Conservation (phyloP, 2,888 invertebrate genomes). For the Eucriotettix oculatus region DNA sequence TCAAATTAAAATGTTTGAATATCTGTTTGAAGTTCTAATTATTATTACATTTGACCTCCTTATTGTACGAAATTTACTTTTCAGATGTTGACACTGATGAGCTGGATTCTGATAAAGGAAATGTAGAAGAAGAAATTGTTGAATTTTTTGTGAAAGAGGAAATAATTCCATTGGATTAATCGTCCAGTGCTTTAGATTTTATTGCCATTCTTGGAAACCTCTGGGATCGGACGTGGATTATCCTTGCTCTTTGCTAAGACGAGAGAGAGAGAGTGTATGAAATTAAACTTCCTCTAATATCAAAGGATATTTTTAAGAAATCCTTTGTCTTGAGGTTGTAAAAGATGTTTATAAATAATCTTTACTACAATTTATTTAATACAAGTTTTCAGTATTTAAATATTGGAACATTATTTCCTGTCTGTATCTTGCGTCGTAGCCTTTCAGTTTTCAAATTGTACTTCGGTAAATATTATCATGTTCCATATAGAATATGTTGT, state of each 20-base stretch:
- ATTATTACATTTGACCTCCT: neutral
- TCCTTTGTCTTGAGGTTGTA: too few species aligned
- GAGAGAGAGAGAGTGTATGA: too few species aligned
- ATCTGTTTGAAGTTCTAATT: neutral
- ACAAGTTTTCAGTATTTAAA: too few species aligned
- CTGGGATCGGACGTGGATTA: neutral
- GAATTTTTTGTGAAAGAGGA: conserved; percentile 98
- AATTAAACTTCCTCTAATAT: too few species aligned
- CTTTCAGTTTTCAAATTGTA: conserved; percentile 10
- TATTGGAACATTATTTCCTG: too few species aligned
- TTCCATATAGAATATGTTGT: conserved; percentile 25
- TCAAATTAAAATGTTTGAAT: neutral
- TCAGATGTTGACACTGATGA: conserved; percentile 89
- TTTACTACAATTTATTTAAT: too few species aligned
- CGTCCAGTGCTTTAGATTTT: neutral
- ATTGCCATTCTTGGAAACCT: conserved; percentile 10
- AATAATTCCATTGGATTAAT: conserved; percentile 58
- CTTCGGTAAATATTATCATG: conserved; percentile 23
- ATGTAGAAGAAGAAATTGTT: conserved; percentile 86
- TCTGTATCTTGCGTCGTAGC: neutral
- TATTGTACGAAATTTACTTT: conserved; percentile 15
- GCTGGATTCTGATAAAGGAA: conserved; percentile 65
- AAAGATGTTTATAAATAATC: too few species aligned
- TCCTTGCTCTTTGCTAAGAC: too few species aligned
- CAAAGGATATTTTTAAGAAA: too few species aligned